Evolutionary conservation across 2,113 vertebrate species (phyloP), one percentile per base, ranked within the genome.

Genomic region (Archocentrus centrarchus): DNA sequence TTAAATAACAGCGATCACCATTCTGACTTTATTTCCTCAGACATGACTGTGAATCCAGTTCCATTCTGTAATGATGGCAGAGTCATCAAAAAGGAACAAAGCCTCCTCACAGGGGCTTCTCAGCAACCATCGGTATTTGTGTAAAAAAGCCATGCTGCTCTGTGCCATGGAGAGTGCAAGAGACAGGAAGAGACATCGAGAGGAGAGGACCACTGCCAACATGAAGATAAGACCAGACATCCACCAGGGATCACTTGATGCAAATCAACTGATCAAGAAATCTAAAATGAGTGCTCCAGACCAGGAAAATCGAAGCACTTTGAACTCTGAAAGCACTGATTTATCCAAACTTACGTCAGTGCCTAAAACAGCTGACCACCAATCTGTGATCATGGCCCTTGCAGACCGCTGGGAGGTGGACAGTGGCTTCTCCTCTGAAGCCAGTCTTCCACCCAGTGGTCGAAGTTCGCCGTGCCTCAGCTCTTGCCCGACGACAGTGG

Each of bases 371-470:
- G 50, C 62, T 1, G 81, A 87, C 24, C 76, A 44, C n/a, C 37
- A 27, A 6, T 30, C 15, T 55, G 32, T 79, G 10, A 60, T 18
- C 1, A 3, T 11, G 0, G 41, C 75, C 24, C 37, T 70, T 10
- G 35, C 35, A 58, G 92, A 95, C 24, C 1, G 9, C 32, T 96
- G 94, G 92, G 95, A 95, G n/a, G 83, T 87, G 77, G 81, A 95
- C 75, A 95, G 95, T 14, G 95, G 94, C 2, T 94, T 96, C 82
- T 91, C 89, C 20, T 94, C 94, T 0, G 93, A 95, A 1, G 22
- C 76, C 47, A 94, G 94, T 85, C 93, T 92, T 32, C 63, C 83
- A 0, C 63, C 39, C 24, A 93, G 94, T 3, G 10, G 90, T 18
- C 87, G 93, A 3, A 94, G 91, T 50, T 95, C 62, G 0, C 95